Evolutionary conservation across 2,797 vertebrate genomes (phyloP), one percentile per base, ranked within the genome.

Genomic region (Carapus acus): DNA sequence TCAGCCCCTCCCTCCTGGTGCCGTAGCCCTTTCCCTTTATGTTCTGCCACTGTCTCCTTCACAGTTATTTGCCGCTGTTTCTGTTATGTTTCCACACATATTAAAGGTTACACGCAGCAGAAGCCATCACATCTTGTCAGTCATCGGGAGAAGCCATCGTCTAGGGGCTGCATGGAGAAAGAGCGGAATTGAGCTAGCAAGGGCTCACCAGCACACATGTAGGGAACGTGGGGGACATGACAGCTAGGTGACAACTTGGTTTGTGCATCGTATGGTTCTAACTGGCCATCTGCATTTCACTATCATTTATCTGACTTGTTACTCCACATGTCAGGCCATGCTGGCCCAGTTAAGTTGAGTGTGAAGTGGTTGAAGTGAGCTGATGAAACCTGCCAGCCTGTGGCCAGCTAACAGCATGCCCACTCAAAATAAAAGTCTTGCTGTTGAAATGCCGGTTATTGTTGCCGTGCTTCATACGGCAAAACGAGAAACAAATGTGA

Each of bases 211-310:
- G 66, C 20, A 65, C 77, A 80, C 77, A 83, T 78, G 71, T 48
- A 66, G 65, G 67, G 68, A 71, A 72, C 77, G 71, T 75, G 73
- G 73, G 78, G 70, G 64, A 83, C 67, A 58, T 78, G 80, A 86
- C 83, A 84, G 80, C 71, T 68, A 66, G 75, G 70, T 82, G 83
- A 87, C 85, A 83, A 78, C 80, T 67, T 78, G 78, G 83, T 87
- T 86, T 82, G 79, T 86, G 77, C 76, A 81, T 87, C 80, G 52
- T 82, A 83, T 88, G 81, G 85, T 86, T 85, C 82, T 57, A 84
- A n/a, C 80, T 81, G 84, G 87, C 88, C 87, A 86, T 88, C 85
- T 86, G 83, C 79, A 75, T 86, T 83, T 85, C 76, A 83, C 82
- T 84, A n/a, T n/a, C n/a, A n/a, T 85, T 69, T 85, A 73, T 73